A percentile compares a stretch with the other conserved stretches of the same genome.
Conservation (phyloP, 2,113 vertebrate genomes). For the Zosterops japonicus region DNA sequence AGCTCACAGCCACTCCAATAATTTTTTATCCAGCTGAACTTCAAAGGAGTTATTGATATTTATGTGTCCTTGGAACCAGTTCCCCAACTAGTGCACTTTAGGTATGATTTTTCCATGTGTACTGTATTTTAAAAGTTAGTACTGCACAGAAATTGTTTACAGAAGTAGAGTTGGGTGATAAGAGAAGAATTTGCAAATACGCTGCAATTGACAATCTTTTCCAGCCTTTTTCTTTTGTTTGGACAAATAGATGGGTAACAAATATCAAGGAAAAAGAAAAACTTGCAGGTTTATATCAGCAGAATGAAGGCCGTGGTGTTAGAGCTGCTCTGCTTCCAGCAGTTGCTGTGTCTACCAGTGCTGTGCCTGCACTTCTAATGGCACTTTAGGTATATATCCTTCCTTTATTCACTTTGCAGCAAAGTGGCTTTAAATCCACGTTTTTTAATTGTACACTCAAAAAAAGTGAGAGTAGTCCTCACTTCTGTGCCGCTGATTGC, state of each 20-base stretch:
- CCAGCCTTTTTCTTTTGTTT: background rate
- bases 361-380: background rate
- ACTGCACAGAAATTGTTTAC: background rate
- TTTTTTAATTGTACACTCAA: background rate
- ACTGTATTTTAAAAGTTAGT: background rate
- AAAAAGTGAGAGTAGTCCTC: background rate
- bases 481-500: background rate
- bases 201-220: background rate
- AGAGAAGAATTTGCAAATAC: slow-evolving; percentile 19
- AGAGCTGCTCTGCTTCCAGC: background rate
- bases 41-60: slow-evolving; percentile 18
- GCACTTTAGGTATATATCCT: background rate
- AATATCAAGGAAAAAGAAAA: background rate
- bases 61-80: background rate
- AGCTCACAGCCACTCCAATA: background rate
- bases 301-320: background rate
- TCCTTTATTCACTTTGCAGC: background rate
- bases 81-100: background rate
- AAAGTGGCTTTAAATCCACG: background rate
- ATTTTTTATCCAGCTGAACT: slow-evolving; percentile 19
- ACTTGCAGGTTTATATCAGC: background rate
- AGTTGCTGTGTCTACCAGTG: background rate
- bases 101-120: slow-evolving; percentile 1
- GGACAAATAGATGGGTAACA: background rate
- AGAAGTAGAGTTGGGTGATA: background rate